Conservation (phyloP, 2,113 vertebrate genomes). For the Petrocephalus zakoni region DNA sequence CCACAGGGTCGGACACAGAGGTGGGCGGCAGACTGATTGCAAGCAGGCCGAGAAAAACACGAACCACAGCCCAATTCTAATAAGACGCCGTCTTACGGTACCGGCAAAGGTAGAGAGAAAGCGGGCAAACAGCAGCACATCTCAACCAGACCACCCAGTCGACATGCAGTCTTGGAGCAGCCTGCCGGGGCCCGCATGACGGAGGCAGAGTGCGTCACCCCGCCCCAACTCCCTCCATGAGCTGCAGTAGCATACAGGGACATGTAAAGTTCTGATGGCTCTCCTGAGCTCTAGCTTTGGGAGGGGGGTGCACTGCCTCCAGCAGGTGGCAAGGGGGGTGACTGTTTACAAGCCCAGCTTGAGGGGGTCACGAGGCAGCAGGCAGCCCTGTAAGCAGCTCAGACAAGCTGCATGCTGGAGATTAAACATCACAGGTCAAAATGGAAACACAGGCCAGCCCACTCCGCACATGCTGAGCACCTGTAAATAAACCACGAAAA, state of each 20-base stretch:
- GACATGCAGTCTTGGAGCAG: background rate
- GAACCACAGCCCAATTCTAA: background rate
- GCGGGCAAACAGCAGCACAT: background rate
- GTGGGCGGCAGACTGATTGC: background rate
- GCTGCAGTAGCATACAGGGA: background rate
- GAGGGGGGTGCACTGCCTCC: background rate
- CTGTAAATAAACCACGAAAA: background rate
- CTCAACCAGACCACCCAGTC: background rate
- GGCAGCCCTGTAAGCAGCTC: background rate
- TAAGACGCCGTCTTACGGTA: background rate
- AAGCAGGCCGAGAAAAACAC: background rate
- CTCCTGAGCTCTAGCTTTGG: background rate
- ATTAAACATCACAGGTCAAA: background rate
- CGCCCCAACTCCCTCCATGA: background rate
- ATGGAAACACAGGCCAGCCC: background rate
- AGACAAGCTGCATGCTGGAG: background rate
- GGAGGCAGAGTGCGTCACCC: background rate
- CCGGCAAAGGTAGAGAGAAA: background rate
- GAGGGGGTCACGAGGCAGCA: background rate
- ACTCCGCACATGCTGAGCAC: background rate
- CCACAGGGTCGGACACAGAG: background rate
- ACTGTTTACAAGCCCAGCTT: background rate
- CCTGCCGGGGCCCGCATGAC: background rate
- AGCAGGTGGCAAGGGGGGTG: background rate
- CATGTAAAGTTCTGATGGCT: background rate